Base-by-base conservation (phyloP, 2,888 invertebrate genomes). In the Hedychridium roseum region DNA sequence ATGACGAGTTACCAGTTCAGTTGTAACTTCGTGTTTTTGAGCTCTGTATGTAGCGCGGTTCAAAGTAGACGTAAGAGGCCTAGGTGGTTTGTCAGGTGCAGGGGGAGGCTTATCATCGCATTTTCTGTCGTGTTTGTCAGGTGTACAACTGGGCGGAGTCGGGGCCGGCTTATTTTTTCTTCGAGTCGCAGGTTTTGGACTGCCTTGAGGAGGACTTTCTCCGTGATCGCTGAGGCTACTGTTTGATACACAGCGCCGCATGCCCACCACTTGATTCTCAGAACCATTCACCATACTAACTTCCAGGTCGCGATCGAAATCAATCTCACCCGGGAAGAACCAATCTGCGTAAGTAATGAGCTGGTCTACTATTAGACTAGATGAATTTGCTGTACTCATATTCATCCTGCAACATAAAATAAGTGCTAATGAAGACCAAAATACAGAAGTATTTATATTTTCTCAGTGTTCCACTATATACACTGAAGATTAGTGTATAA, bases 301-400 rank as follows among this genome's bases (percentile, higher is more conserved):
- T 4, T 78, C 77, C n/a, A 78, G 53, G 46, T 78, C 78, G n/a
- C 74, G 71, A 75, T 88, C 90, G 70, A 89, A 89, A 64, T 87
- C 88, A 30, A 90, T 80, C 50, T 91, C 90, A 40, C 89, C 91
- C 35, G 88, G 87, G 76, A 92, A 94, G 73, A 94, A 89, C 85
- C 88, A 88, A 70, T 93, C 91, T 30, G 89, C 89, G 69, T 90
- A 87, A 43, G 86, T 88, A 58, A 94, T 88, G 60, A 94, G 83
- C 59, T 89, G 82, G 70, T 94, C 94, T n/a, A 94, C 89, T 58
- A 93, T 87, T 71, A 90, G 87, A 80, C 92, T 92, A 71, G 91
- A 87, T 34, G 89, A 87, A 52, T 91, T 89, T 23, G 92, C 90
- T 70, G 89, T 87, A 72, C 88, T 89, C 88, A 94, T 93, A 71